Evolutionary conservation across 2,888 invertebrate genomes (phyloP), one percentile per base, ranked within the genome.

Genomic region (Diabrotica balteata): DNA sequence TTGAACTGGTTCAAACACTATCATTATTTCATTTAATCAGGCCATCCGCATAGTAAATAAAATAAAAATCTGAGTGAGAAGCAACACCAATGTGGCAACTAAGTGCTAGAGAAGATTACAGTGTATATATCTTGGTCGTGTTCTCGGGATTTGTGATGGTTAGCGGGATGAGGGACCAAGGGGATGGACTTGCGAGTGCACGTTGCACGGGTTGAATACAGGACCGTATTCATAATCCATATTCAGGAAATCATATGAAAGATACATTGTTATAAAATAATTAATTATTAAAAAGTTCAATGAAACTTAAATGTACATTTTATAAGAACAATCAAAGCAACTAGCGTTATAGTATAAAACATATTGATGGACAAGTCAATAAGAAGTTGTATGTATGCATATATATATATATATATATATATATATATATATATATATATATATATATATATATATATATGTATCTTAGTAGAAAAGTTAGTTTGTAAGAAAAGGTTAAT

Each of bases 71-170:
- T 65, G n/a, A 32, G 32, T 32, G 59, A 45, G n/a, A 32, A 44
- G 58, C 59, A 59, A 59, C 60, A 61, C 58, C 60, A 64, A 68
- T 58, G 68, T 68, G 83, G 81, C 82, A 82, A 82, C 81, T 76
- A 77, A 79, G 80, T 78, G 73, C 76, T 77, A 76, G 77, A 80
- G 82, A 82, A 82, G 82, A 82, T 82, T 83, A 82, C 80, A 80
- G 81, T 82, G 80, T 82, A 80, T 82, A 81, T 82, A 80, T 81
- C 81, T 81, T 82, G 79, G 80, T 81, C 81, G 80, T 81, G 82
- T 82, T 81, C 78, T 76, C 77, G 75, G 78, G 81, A 81, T 82
- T 81, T 80, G 81, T 80, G 81, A 79, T 76, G 81, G 79, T 79
- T 74, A 73, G 76, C 72, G 75, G 64, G 64, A 51, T 17, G 58